A percentile compares a stretch with the other conserved stretches of the same genome.
Evolutionary conservation across 2,797 vertebrate genomes (phyloP).

Genomic region (Acipenser oxyrinchus): DNA sequence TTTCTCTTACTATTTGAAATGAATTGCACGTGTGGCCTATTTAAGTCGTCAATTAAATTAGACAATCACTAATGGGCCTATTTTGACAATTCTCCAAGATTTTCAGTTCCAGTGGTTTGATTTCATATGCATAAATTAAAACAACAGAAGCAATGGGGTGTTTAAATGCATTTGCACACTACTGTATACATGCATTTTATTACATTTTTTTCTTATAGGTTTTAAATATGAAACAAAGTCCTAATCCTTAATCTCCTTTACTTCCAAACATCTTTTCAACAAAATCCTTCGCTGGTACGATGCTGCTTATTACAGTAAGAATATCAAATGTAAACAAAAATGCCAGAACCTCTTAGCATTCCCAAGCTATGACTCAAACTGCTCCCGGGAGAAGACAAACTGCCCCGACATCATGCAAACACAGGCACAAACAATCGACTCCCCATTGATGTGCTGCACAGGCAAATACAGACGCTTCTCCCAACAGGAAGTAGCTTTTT

Average conservation of each 20-base stretch:
- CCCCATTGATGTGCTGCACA: neutral
- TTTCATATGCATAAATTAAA: no score
- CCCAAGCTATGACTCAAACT: neutral
- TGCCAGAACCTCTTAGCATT: neutral
- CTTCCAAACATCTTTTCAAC: no score
- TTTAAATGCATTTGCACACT: conserved; percentile 26
- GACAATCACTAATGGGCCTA: no score
- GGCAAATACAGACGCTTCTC: conserved; percentile 4
- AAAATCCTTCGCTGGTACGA: no score
- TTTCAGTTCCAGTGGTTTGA: no score
- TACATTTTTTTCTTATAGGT: neutral
- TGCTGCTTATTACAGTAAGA: neutral
- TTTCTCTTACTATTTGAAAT: no score
- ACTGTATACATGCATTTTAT: conserved; percentile 8
- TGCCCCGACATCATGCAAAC: conserved; percentile 4
- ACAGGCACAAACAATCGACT: conserved; percentile 3
- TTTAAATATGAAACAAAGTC: no score
- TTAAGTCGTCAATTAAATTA: no score
- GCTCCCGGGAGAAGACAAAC: neutral
- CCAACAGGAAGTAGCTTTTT: neutral
- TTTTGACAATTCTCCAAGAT: no score
- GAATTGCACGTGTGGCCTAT: no score
- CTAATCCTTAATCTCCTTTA: no score
- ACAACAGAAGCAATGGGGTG: neutral
- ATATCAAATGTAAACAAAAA: neutral